A percentile compares a stretch with the other conserved stretches of the same genome.
These are phyloP conservation scores for Megaustenia siamemsis DNA, from an alignment of 2,888 invertebrate genomes.

Conservation along the genomic window DNA sequence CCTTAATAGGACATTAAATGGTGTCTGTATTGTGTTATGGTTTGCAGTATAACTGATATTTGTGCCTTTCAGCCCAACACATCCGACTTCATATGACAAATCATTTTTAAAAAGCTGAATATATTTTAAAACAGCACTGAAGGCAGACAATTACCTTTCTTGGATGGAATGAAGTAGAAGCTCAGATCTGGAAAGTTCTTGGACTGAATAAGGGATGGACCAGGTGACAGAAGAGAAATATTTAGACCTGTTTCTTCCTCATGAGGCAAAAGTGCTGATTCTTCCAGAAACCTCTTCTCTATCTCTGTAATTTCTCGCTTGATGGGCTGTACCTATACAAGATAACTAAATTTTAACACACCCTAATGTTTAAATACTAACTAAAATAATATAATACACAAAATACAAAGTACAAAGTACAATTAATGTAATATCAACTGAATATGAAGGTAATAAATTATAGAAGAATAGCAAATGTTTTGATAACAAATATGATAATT, in stretches of 20 bases:
- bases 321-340: constrained; percentile 6
- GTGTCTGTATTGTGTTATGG: too few relatives aligned
- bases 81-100: too few relatives aligned
- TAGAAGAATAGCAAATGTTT: too few relatives aligned
- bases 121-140: not conserved
- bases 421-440: not conserved
- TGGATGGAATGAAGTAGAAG: constrained; percentile 51
- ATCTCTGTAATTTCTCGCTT: constrained; percentile 47
- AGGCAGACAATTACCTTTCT: constrained; percentile 36
- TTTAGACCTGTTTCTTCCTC: constrained; percentile 43
- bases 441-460: too few relatives aligned
- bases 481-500: too few relatives aligned
- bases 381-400: not conserved
- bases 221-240: constrained; percentile 34
- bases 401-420: not conserved
- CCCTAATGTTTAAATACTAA: too few relatives aligned
- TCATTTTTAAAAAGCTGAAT: too few relatives aligned
- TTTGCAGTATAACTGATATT: too few relatives aligned
- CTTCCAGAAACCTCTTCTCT: constrained; percentile 47
- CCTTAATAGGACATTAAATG: too few relatives aligned
- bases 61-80: too few relatives aligned
- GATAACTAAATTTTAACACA: not conserved
- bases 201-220: constrained; percentile 33
- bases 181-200: constrained; percentile 45
- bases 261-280: constrained; percentile 12